These are phyloP conservation scores for Nerophis ophidion DNA, from an alignment of 2,113 vertebrate species.

Conservation along the genomic window DNA sequence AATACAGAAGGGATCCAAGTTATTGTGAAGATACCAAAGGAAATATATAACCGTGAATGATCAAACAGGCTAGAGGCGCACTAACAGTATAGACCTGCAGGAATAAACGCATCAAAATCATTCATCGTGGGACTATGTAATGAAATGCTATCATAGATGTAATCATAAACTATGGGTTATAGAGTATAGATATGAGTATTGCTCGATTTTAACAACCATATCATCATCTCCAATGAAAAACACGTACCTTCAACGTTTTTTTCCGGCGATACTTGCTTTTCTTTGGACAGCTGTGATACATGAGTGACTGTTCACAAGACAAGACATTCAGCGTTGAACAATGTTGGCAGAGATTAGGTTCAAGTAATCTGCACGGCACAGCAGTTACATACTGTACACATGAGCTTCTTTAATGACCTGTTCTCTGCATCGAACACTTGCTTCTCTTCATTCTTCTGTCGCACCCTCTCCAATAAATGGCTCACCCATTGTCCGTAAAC, in stretches of 20 bases:
- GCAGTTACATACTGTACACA: slow-evolving; percentile 8
- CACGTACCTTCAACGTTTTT: background rate
- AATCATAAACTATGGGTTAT: slow-evolving; percentile 19
- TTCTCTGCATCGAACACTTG: background rate
- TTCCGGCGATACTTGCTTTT: background rate
- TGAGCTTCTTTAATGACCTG: slow-evolving; percentile 29
- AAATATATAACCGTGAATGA: slow-evolving; percentile 3
- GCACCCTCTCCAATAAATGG: background rate
- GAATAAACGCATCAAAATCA: slow-evolving; percentile 7
- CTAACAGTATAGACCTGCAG: background rate
- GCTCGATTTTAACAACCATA: slow-evolving; percentile 49
- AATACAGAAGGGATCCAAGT: slow-evolving; percentile 3
- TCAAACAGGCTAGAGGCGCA: background rate
- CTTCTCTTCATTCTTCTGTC: background rate
- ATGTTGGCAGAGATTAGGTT: background rate
- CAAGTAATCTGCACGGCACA: slow-evolving; percentile 18
- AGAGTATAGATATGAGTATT: slow-evolving; percentile 46
- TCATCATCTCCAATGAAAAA: background rate
- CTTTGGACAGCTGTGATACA: background rate
- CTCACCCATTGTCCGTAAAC: slow-evolving; percentile 16
- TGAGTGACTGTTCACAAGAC: slow-evolving; percentile 5
- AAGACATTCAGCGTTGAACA: slow-evolving; percentile 28
- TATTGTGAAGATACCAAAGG: background rate
- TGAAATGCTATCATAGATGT: slow-evolving; percentile 7
- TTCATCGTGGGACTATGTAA: background rate